Evolutionary conservation across 2,888 invertebrate species (phyloP), one percentile per base, ranked within the genome.

Genomic region (Lithosia quadra): DNA sequence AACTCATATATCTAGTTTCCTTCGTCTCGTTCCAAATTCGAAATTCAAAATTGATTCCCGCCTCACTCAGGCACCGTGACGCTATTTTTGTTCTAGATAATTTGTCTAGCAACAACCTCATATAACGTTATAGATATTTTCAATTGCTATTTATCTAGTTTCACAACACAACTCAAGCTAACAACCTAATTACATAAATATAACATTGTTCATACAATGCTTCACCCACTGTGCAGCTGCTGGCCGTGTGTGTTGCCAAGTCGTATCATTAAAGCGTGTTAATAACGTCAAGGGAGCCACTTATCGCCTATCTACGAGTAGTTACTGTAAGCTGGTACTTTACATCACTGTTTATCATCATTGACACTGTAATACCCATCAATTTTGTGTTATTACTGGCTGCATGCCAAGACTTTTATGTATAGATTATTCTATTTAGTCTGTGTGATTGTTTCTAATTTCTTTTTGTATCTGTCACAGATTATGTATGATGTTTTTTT

Each of bases 231-330:
- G 55, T 34, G 62, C 33, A 68, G 70, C 73, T 72, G 70, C 73
- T 72, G 76, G 69, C 76, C 63, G 60, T 22, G 65, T 56, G 24
- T 57, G 49, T 39, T 68, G 71, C 63, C 78, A 80, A 66, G 65
- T 67, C 61, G 68, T 65, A 36, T 28, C 63, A 55, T 28, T 71
- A 67, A 63, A 57, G 62, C 15, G 18, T 61, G 56, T 18, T 73
- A 69, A 67, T 22, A 43, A 61, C 55, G 60, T 53, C 39, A 60
- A 65, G 65, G 60, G 8, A 57, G 71, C 61, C 73, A 67, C 76
- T 80, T 65, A 80, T 78, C 39, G 34, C 21, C 58, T 18, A 78
- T 75, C 80, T 78, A 69, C 24, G 56, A 15, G 49, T 49, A 49
- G 49, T 49, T 79, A 24, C 56, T 11, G 24, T 56, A 56, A 56